Evolutionary conservation across 2,888 invertebrate species (phyloP), one percentile per base, ranked within the genome.

Genomic region (Cheilosia variabilis): DNA sequence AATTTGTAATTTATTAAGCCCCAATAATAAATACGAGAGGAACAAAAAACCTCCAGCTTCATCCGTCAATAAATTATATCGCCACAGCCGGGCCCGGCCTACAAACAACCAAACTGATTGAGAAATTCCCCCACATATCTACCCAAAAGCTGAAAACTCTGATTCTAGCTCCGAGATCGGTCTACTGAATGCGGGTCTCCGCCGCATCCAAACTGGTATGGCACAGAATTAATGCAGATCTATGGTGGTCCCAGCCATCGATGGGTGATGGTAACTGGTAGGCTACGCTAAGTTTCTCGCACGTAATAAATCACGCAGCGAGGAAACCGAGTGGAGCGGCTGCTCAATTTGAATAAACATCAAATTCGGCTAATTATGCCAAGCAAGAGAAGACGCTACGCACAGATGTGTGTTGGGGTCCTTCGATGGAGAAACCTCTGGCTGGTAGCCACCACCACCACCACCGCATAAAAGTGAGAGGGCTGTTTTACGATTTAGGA

Each of bases 1-100:
- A 81, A 72, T 80, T 80, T 17, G 66, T 76, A 86, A 86, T 86
- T 86, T 86, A 86, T 76, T 76, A 80, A 80, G 76, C 80, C 71
- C 24, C 86, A 80, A 72, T 86, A 80, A 84, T 80, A 84, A 86
- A 71, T 80, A 80, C 53, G 41, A n/a, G 22, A 52, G 37, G 13
- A 52, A 34, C 52, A n/a, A 62, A 65, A 41, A 41, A 45, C 52
- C 50, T 27, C 53, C 27, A 43, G 27, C 37, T 4, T 37, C 13
- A 13, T 37, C 37, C 58, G 63, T 79, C 71, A 80, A 86, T 86
- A 86, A 86, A 86, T 80, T 80, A 80, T 76, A 80, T 62, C 75
- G 68, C 68, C 7, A 4, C 37, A 57, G 45, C 22, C 2, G 41
- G 31, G 15, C 34, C 17, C 43, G 45, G 78, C 34, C 58, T 60